These are phyloP conservation scores for Montipora efflorescens DNA, from an alignment of 64 coral and sea anemone genomes.

Conservation along the genomic window DNA sequence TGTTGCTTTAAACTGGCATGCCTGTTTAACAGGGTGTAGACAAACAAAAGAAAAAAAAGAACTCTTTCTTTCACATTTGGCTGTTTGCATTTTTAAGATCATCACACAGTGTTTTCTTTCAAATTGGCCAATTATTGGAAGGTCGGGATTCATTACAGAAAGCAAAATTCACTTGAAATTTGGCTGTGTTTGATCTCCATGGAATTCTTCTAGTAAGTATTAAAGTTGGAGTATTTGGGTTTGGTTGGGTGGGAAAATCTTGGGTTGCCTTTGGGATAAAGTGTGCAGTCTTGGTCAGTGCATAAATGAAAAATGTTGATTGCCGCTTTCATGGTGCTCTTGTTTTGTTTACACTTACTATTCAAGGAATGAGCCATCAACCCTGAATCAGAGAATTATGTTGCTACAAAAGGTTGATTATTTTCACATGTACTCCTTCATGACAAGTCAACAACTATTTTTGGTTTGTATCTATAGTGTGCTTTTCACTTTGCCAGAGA, in stretches of 20 bases:
- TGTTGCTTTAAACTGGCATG: conserved; percentile 29
- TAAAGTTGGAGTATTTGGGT: not conserved
- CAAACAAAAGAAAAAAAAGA: not conserved
- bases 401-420: too few relatives aligned
- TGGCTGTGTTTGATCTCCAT: conserved; percentile 3
- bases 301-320: not conserved
- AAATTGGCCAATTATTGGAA: not conserved
- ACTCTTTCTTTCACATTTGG: not conserved
- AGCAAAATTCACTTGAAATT: not conserved
- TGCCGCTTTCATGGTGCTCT: not conserved
- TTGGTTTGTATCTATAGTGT: too few relatives aligned
- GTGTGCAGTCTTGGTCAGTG: conserved; percentile 7
- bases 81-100: not conserved
- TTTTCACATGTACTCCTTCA: too few relatives aligned
- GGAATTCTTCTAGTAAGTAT: conserved; percentile 15
- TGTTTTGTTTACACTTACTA: not conserved
- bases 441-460: too few relatives aligned
- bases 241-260: not conserved
- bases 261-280: not conserved
- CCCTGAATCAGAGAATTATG: too few relatives aligned
- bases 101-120: not conserved
- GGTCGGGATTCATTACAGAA: not conserved
- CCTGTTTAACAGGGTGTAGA: not conserved
- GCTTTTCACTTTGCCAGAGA: too few relatives aligned
- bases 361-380: too few relatives aligned